Evolutionary conservation across 2,797 vertebrate species (phyloP), one percentile per base, ranked within the genome.

Genomic region (Taeniopygia guttata): DNA sequence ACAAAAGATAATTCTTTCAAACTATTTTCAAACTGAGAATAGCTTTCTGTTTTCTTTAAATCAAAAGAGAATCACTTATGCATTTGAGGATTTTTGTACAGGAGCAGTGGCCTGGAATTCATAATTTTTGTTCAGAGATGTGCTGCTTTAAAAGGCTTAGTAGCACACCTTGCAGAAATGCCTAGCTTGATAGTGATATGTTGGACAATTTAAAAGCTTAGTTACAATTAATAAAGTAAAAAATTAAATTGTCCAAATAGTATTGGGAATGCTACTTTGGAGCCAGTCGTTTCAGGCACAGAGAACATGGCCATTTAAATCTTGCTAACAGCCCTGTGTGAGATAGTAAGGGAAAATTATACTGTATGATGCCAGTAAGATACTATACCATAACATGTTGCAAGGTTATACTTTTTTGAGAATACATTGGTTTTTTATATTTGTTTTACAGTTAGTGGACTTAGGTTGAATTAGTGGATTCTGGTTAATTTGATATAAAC

Each of bases 11-110:
- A 81, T 69, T 90, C 22, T 93, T 87, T 95, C 43, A 16, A 18
- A 38, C 10, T 72, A 0, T 81, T 93, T 84, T 62, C 55, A 58
- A 93, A 91, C 80, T 51, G 79, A 89, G 56, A 94, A 67, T 87
- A 82, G 34, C 79, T 95, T 96, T 95, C 73, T 70, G 1, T 89
- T 93, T 30, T 72, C 81, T 66, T 92, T 91, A 89, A 95, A 96
- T 95, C 70, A 84, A 73, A 94, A 86, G 36, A 69, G 90, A 86
- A 95, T 94, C 95, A 82, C 77, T 88, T 92, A 82, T 21, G 22
- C 54, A 42, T 87, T 86, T 94, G 74, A 70, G 55, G 66, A 83
- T 80, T 58, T 75, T 87, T 87, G 42, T 72, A 56, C 21, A 85
- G 70, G 34, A 93, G 52, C n/a, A 78, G 46, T 83, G 80, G 67